Conservation (phyloP, 2,888 invertebrate species). For the Eristalinus aeneus region DNA sequence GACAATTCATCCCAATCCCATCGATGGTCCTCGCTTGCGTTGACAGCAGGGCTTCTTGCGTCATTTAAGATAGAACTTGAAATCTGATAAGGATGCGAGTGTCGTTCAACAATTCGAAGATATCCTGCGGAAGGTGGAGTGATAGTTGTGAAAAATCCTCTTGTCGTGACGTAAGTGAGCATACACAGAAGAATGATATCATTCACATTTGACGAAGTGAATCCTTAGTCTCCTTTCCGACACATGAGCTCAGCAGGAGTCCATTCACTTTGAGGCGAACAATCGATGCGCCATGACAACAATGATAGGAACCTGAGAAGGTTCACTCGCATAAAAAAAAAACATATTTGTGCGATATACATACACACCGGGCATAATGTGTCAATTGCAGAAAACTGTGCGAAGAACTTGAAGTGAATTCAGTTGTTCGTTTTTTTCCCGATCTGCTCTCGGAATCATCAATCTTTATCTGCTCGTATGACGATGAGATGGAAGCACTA, state of each 20-base stretch:
- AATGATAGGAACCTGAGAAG: neutral
- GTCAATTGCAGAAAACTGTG: neutral
- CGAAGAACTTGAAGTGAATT: neutral
- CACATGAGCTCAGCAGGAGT: neutral
- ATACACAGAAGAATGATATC: neutral
- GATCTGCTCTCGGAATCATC: neutral
- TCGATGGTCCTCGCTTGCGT: neutral
- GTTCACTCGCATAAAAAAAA: neutral
- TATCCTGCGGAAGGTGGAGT: neutral
- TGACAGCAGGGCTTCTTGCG: neutral
- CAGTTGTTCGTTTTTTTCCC: neutral
- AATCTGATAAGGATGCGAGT: neutral
- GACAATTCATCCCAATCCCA: neutral
- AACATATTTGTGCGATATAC: neutral
- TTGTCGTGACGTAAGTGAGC: neutral
- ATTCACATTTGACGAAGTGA: neutral
- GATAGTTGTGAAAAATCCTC: neutral
- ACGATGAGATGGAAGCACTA: neutral
- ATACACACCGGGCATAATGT: too few species aligned
- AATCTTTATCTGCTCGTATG: neutral
- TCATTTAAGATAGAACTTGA: neutral
- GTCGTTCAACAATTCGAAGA: neutral
- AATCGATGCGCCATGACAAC: neutral
- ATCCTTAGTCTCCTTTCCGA: neutral
- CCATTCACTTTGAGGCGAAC: neutral